Percentiles rank a stretch among this genome's conserved stretches.
Evolutionary conservation across 2,113 vertebrate species (phyloP).

Genomic region (Heptranchias perlo): DNA sequence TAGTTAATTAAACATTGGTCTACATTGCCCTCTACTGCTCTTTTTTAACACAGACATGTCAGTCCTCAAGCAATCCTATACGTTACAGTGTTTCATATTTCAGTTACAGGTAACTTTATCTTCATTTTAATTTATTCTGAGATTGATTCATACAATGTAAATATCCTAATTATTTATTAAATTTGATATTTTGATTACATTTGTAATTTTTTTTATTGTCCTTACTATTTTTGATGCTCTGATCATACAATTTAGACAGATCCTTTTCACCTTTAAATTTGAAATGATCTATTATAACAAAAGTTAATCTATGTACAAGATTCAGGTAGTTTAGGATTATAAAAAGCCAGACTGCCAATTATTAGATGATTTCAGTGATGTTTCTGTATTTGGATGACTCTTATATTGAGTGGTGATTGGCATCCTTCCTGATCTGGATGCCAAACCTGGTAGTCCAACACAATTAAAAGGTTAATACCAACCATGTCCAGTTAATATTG

Average conservation of each 20-base stretch:
- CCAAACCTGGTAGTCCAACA: background rate
- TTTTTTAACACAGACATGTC: background rate
- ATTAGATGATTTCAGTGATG: background rate
- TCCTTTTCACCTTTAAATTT: background rate
- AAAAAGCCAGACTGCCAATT: background rate
- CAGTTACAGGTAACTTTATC: background rate
- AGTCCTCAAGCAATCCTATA: background rate
- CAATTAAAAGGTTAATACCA: background rate
- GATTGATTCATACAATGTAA: background rate
- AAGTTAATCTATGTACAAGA: background rate
- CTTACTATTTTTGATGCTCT: background rate
- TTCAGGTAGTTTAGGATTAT: background rate
- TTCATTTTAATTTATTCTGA: background rate
- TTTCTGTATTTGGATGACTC: background rate
- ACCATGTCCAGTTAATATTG: background rate
- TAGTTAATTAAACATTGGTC: background rate
- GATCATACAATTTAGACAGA: background rate
- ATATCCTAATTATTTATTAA: background rate
- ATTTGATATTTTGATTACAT: background rate
- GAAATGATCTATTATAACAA: background rate
- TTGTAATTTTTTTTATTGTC: background rate
- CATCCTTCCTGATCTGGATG: background rate
- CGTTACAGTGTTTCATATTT: background rate
- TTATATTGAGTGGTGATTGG: background rate
- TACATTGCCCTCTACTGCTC: slow-evolving; percentile 22